A percentile compares a stretch with the other conserved stretches of the same genome.
phyloP scores from a whole-genome alignment of 2,113 vertebrate species.

The Pomatorhinus ruficollis region DNA sequence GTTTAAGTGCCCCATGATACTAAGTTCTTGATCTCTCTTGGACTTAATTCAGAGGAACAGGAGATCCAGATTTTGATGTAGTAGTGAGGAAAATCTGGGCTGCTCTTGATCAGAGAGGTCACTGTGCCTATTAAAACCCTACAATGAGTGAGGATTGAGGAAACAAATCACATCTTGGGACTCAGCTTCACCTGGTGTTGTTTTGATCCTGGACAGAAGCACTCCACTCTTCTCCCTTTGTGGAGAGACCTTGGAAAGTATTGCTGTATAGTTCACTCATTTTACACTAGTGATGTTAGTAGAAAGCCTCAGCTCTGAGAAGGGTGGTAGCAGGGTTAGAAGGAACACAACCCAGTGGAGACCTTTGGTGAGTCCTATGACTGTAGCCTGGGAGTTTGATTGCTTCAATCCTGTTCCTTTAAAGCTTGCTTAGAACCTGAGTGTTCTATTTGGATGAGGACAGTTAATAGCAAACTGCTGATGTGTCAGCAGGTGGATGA shows the following conservation, averaged over 20 bases:
- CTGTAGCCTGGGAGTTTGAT: neutral
- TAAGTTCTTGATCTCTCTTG: neutral
- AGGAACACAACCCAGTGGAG: neutral
- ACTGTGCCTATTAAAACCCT: neutral
- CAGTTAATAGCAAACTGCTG: constrained; percentile 47
- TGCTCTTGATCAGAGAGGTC: neutral
- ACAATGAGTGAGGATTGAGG: neutral
- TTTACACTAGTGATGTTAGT: neutral
- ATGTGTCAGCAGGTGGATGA: neutral
- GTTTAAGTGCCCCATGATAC: neutral
- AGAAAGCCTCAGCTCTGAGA: neutral
- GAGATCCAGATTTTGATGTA: neutral
- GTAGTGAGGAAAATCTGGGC: neutral
- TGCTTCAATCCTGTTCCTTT: neutral
- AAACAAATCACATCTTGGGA: neutral
- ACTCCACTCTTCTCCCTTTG: neutral
- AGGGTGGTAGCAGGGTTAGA: neutral
- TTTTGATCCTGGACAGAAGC: constrained; percentile 28
- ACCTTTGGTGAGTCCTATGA: neutral
- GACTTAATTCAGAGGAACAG: neutral
- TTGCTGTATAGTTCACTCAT: neutral
- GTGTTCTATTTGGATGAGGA: constrained; percentile 9
- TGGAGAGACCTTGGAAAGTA: neutral
- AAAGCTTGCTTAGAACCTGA: constrained; percentile 16
- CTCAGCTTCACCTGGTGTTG: neutral